Evolutionary conservation across 1,140 invertebrate genomes (phyloP).

Genomic region (Saccostrea cuccullata): DNA sequence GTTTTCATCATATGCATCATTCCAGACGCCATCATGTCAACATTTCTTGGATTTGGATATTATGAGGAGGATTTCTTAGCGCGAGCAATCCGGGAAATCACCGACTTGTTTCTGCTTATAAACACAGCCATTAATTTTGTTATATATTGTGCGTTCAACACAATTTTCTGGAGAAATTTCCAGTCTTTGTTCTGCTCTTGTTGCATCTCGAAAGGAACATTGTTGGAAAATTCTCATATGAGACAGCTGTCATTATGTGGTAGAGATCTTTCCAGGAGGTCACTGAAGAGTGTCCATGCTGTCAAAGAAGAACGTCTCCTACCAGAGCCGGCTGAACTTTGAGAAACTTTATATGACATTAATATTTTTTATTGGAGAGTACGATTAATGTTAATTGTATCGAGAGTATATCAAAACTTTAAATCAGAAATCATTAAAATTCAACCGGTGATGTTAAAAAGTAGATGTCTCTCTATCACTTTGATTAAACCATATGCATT

Average conservation of each 20-base stretch:
- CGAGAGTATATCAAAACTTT: neutral
- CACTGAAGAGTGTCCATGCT: neutral
- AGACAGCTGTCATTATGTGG: conserved; percentile 11
- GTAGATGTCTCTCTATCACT: too few relatives aligned
- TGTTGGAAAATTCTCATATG: conserved; percentile 26
- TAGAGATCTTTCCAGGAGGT: neutral
- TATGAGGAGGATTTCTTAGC: conserved; percentile 76
- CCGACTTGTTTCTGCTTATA: conserved; percentile 86
- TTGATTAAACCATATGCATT: neutral
- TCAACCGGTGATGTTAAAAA: neutral
- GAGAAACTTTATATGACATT: neutral
- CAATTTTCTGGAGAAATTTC: conserved; percentile 39
- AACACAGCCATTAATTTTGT: conserved; percentile 88
- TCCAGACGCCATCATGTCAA: conserved; percentile 84
- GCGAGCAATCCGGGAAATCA: conserved; percentile 84
- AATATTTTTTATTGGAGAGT: neutral
- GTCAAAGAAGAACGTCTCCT: neutral
- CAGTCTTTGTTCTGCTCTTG: conserved; percentile 26
- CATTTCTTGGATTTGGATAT: conserved; percentile 73
- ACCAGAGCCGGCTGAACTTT: conserved; percentile 5
- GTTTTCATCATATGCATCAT: conserved; percentile 87
- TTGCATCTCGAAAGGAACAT: conserved; percentile 33
- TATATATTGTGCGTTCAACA: conserved; percentile 83
- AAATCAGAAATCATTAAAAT: neutral
- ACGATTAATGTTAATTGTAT: too few relatives aligned